phyloP scores from a whole-genome alignment of 1,140 invertebrate species.

The Bombus polaris region DNA sequence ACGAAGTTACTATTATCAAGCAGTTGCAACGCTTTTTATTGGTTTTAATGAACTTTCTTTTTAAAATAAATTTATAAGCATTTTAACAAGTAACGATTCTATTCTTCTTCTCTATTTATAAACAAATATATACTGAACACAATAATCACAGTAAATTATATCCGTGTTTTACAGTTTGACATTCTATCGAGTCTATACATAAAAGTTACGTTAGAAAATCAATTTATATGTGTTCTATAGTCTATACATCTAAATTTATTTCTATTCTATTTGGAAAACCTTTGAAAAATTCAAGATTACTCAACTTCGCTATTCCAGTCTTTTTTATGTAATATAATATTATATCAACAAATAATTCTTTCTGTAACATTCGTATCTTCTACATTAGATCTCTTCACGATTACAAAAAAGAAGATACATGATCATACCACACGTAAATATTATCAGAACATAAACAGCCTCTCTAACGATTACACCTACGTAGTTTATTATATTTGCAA shows the following conservation, averaged over 20 bases:
- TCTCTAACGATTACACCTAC: neutral
- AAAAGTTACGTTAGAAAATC: accelerated
- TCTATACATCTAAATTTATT: neutral
- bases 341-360: neutral
- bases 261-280: neutral
- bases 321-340: neutral
- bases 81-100: neutral
- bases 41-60: neutral
- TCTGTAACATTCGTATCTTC: neutral
- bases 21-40: neutral
- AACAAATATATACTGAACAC: neutral
- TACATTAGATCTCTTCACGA: neutral
- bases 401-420: neutral
- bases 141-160: neutral
- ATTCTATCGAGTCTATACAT: neutral
- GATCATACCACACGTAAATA: neutral
- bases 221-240: neutral
- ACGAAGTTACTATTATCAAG: neutral
- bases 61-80: neutral
- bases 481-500: neutral
- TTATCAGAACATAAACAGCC: neutral
- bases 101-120: neutral
- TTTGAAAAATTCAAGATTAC: neutral
- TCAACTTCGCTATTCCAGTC: neutral
- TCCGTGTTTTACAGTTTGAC: neutral